phyloP scores from a whole-genome alignment of 2,113 vertebrate genomes.

The Chaetura pelagica region DNA sequence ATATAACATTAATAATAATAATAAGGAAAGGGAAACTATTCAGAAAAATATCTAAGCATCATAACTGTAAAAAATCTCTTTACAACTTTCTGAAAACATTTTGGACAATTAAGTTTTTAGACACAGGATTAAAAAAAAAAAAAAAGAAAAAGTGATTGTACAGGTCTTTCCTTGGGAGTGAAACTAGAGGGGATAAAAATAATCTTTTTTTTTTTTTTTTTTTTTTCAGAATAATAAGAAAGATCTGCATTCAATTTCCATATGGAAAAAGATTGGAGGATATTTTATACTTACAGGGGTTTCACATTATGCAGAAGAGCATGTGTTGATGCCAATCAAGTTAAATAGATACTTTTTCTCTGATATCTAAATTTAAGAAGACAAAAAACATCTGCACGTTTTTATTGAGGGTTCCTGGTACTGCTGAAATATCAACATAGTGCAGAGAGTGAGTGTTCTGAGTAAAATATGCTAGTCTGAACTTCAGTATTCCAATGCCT shows the following conservation, averaged over 20 bases:
- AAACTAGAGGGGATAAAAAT: neutral
- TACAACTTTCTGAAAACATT: neutral
- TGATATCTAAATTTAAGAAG: neutral
- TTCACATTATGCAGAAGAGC: neutral
- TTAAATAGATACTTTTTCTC: neutral
- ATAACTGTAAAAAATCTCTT: neutral
- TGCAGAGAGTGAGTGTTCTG: neutral
- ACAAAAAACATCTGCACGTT: neutral
- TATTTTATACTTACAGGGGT: neutral
- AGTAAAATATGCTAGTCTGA: neutral
- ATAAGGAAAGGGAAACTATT: neutral
- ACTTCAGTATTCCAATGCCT: neutral
- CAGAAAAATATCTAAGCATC: neutral
- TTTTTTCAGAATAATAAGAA: neutral
- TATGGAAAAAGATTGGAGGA: neutral
- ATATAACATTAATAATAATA: neutral
- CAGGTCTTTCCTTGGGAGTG: neutral
- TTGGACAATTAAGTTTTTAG: neutral
- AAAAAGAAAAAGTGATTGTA: neutral
- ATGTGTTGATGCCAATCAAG: neutral
- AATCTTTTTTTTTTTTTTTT: too few relatives aligned
- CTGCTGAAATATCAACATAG: neutral
- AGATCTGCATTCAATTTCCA: neutral
- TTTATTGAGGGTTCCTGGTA: neutral
- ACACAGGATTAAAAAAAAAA: fast-evolving